phyloP scores from a whole-genome alignment of 2,113 vertebrate genomes.

The Anhinga anhinga region DNA sequence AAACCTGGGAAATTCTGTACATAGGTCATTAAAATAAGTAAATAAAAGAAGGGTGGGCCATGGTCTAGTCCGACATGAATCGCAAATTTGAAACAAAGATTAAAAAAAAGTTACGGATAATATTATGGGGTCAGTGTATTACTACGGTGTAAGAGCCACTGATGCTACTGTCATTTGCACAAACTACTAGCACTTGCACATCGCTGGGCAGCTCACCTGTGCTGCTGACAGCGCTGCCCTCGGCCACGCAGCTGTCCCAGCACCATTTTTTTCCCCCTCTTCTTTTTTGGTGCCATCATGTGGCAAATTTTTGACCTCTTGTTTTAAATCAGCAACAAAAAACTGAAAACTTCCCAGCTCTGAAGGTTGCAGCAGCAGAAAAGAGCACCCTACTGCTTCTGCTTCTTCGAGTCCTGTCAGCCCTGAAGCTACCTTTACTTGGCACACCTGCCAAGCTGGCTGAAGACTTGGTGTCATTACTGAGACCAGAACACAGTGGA shows the following conservation, averaged over 20 bases:
- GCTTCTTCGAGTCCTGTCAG: not conserved
- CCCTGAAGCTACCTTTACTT: not conserved
- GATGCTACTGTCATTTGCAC: not conserved
- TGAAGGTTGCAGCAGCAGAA: not conserved
- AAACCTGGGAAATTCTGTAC: not conserved
- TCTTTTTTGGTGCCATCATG: not conserved
- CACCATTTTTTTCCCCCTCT: not conserved
- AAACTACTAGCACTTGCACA: fast-evolving
- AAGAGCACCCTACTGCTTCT: not conserved
- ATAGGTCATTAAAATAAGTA: fast-evolving
- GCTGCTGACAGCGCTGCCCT: not conserved
- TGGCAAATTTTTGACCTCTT: not conserved
- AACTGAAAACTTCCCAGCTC: not conserved
- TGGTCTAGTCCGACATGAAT: not conserved
- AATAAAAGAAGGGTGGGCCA: not conserved
- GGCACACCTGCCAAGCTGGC: fast-evolving
- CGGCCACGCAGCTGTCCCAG: not conserved
- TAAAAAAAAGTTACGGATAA: fast-evolving
- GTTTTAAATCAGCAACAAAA: not conserved
- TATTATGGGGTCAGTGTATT: fast-evolving
- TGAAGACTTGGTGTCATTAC: fast-evolving
- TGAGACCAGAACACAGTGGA: not conserved
- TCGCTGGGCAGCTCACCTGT: not conserved
- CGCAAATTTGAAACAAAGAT: not conserved
- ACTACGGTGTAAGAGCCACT: not conserved